These are phyloP conservation scores for Syngnathus scovelli DNA, from an alignment of 2,113 vertebrate species.

Conservation along the genomic window DNA sequence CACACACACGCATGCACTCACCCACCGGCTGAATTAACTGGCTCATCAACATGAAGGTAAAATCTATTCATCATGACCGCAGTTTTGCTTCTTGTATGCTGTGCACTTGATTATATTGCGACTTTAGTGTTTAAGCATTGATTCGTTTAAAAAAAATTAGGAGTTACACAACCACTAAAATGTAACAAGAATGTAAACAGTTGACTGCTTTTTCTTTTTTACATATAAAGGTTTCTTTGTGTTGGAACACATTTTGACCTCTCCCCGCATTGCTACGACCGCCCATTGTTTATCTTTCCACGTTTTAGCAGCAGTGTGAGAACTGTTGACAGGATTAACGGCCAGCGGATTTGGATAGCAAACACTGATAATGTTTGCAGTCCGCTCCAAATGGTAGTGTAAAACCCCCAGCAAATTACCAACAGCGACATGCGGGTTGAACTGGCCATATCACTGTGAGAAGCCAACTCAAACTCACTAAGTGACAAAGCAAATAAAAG, in stretches of 20 bases:
- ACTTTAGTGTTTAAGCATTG: conserved; percentile 31
- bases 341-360: conserved; percentile 32
- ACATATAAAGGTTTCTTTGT: conserved; percentile 14
- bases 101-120: conserved; percentile 42
- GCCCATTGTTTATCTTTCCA: conserved; percentile 50
- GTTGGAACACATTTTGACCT: conserved; percentile 41
- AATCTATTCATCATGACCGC: conserved; percentile 20
- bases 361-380: conserved; percentile 41
- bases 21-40: conserved; percentile 14
- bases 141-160: conserved; percentile 38
- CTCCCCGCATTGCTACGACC: conserved; percentile 30
- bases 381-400: conserved; percentile 34
- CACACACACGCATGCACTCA: background rate
- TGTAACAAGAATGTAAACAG: conserved; percentile 15
- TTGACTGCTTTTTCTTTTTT: conserved; percentile 12
- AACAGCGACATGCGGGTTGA: conserved; percentile 24
- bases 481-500: conserved; percentile 3
- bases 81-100: conserved; percentile 20
- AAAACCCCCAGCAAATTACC: conserved; percentile 47
- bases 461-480: conserved; percentile 9
- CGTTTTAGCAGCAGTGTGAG: conserved; percentile 22
- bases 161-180: conserved; percentile 13
- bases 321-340: conserved; percentile 56
- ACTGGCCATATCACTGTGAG: conserved; percentile 8
- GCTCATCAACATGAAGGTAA: conserved; percentile 21